Conservation (phyloP, 2,113 vertebrate species). For the Xyrauchen texanus region DNA sequence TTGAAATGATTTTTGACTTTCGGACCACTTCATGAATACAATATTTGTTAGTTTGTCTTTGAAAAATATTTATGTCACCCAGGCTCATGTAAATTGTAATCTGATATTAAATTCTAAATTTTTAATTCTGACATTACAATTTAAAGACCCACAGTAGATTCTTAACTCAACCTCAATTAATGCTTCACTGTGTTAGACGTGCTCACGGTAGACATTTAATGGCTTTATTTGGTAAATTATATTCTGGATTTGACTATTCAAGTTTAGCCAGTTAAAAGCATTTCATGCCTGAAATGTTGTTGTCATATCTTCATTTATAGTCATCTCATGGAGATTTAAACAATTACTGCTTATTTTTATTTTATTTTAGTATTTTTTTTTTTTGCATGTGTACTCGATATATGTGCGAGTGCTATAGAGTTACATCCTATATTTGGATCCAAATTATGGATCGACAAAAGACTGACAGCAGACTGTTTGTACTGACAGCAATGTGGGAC, state of each 20-base stretch:
- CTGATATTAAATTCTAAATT: slow-evolving; percentile 23
- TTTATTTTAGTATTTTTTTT: not conserved
- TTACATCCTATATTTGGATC: too few relatives aligned
- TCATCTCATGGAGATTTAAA: slow-evolving; percentile 1
- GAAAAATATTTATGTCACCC: slow-evolving; percentile 22
- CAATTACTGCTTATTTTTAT: not conserved
- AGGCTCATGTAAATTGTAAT: slow-evolving; percentile 41
- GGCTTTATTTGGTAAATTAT: slow-evolving; percentile 29
- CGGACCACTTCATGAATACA: slow-evolving; percentile 5
- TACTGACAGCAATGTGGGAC: too few relatives aligned
- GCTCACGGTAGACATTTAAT: slow-evolving; percentile 30
- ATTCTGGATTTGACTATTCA: slow-evolving; percentile 3
- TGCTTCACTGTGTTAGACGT: slow-evolving; percentile 26
- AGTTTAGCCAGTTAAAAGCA: slow-evolving; percentile 13
- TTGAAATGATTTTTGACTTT: slow-evolving; percentile 9
- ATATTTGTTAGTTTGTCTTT: slow-evolving; percentile 35
- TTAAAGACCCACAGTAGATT: slow-evolving; percentile 41
- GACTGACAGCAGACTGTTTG: too few relatives aligned
- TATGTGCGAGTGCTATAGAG: not conserved
- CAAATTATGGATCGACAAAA: too few relatives aligned
- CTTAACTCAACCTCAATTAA: slow-evolving; percentile 48
- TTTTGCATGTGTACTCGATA: not conserved
- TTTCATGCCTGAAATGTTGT: slow-evolving; percentile 4
- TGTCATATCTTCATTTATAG: slow-evolving; percentile 5
- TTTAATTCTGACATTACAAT: slow-evolving; percentile 25